These are phyloP conservation scores for Calypte anna DNA, from an alignment of 2,113 vertebrate genomes.

Conservation along the genomic window DNA sequence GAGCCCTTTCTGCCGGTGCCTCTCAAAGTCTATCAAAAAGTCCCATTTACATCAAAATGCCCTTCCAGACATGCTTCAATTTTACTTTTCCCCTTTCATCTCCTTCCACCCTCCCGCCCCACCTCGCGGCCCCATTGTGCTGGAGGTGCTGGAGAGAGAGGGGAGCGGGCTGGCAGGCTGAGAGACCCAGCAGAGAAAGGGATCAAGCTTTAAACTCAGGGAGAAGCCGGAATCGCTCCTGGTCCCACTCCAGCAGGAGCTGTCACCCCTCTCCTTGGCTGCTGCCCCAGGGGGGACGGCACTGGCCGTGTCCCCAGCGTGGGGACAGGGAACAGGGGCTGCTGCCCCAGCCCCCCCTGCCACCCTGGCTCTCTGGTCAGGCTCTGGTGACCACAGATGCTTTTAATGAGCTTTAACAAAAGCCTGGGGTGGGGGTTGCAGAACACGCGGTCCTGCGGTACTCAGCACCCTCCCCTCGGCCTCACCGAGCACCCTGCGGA, in stretches of 20 bases:
- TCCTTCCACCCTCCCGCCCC: constrained; percentile 39
- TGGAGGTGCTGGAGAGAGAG: background rate
- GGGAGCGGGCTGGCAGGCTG: constrained; percentile 18
- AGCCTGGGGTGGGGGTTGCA: background rate
- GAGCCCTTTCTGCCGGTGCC: constrained; percentile 48
- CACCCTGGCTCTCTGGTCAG: background rate
- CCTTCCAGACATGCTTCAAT: constrained; percentile 49
- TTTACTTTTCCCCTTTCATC: constrained; percentile 66
- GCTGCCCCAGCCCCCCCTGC: background rate
- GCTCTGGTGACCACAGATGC: background rate
- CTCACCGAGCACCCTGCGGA: background rate
- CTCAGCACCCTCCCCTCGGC: background rate
- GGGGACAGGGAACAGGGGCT: background rate
- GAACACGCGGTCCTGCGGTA: background rate
- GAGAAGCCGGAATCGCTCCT: constrained; percentile 48
- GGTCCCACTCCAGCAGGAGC: constrained; percentile 14
- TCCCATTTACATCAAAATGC: constrained; percentile 73
- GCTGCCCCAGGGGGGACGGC: background rate
- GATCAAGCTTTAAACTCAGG: constrained; percentile 1
- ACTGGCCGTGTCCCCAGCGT: background rate
- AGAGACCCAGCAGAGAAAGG: constrained; percentile 3
- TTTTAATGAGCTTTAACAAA: constrained; percentile 23
- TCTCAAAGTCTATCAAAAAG: constrained; percentile 66
- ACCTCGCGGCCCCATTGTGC: constrained; percentile 46
- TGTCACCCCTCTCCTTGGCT: constrained; percentile 24